Evolutionary conservation across 2,797 vertebrate genomes (phyloP).

Genomic region (Synanceia verrucosa): DNA sequence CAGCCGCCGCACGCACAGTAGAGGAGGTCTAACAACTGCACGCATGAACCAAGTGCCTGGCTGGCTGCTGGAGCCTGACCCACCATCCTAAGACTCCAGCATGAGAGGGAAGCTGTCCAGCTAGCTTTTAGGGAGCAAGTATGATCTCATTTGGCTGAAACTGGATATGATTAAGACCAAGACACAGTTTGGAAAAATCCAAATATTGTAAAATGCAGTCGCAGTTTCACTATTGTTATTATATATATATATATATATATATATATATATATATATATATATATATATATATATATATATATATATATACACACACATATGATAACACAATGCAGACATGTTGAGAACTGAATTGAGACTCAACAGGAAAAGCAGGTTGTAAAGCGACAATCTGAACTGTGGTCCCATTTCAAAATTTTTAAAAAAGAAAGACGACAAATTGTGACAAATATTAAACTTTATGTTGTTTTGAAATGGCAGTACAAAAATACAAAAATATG

Average conservation of each 20-base stretch:
- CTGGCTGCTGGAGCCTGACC: constrained; percentile 28
- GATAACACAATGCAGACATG: constrained; percentile 1
- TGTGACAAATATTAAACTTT: constrained; percentile 74
- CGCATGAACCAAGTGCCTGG: constrained; percentile 6
- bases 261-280: background rate
- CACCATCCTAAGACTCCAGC: constrained; percentile 7
- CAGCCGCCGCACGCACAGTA: constrained; percentile 54
- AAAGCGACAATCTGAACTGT: background rate
- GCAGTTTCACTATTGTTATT: constrained; percentile 6
- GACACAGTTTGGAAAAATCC: constrained; percentile 38
- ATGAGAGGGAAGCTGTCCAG: constrained; percentile 9
- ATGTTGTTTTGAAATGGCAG: constrained; percentile 79
- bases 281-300: background rate
- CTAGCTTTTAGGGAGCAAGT: constrained; percentile 11
- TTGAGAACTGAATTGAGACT: background rate
- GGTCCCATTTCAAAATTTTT: background rate
- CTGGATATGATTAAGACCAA: constrained; percentile 25
- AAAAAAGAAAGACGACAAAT: constrained; percentile 22
- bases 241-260: background rate
- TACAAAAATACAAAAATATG: constrained; percentile 88
- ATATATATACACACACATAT: too few relatives aligned
- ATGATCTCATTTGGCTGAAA: constrained; percentile 31
- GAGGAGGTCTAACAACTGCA: constrained; percentile 21
- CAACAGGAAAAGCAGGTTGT: background rate
- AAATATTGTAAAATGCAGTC: constrained; percentile 27